Conservation (phyloP, 2,797 vertebrate species). For the Bradypodion ventrale region DNA sequence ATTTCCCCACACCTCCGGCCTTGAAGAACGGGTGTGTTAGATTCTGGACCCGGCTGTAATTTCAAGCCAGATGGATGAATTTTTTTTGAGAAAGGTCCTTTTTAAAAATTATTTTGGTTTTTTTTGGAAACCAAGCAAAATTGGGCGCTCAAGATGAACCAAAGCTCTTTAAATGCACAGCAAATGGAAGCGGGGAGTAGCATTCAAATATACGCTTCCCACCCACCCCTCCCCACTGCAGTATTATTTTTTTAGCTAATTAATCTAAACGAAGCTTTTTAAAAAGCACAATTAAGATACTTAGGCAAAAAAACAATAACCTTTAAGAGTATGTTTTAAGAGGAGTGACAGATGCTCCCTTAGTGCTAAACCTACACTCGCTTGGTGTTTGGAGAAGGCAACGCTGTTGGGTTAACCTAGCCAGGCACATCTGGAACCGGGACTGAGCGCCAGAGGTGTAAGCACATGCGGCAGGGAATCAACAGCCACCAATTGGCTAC, state of each 20-base stretch:
- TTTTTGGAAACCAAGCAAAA: conserved; percentile 26
- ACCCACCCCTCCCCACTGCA: too few species aligned
- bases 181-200: conserved; percentile 47
- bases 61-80: neutral
- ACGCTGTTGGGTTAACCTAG: neutral
- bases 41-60: neutral
- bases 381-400: neutral
- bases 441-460: neutral
- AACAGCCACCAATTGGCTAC: too few species aligned
- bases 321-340: conserved; percentile 15
- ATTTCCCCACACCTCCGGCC: fast-evolving
- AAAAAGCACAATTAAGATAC: conserved; percentile 37
- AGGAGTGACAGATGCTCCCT: conserved; percentile 37
- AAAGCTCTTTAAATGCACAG: conserved; percentile 30
- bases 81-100: too few species aligned
- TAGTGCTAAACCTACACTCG: neutral
- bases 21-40: neutral
- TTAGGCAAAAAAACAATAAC: conserved; percentile 42
- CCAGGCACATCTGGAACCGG: fast-evolving
- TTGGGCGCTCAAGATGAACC: conserved; percentile 43
- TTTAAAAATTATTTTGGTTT: neutral
- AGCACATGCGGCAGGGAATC: too few species aligned
- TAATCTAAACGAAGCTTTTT: conserved; percentile 58
- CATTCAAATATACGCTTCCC: conserved; percentile 34
- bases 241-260: conserved; percentile 55